Evolutionary conservation across 2,797 vertebrate genomes (phyloP).

Genomic region (Taeniopygia guttata): DNA sequence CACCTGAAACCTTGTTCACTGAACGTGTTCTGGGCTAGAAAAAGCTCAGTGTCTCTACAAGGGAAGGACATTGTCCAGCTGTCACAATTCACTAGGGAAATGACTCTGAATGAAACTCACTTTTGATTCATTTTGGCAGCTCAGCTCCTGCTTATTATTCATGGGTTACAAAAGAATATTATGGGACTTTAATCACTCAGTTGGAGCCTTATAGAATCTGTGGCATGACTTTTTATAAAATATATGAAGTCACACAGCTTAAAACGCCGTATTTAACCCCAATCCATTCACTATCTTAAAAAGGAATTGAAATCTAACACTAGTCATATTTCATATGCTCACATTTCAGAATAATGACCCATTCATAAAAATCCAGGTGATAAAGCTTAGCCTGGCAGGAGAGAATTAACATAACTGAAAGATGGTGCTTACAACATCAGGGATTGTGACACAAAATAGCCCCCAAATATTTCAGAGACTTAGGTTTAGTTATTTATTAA

Average conservation of each 20-base stretch:
- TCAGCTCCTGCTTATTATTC: conserved; percentile 47
- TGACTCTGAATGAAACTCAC: conserved; percentile 43
- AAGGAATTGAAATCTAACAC: neutral
- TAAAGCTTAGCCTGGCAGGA: neutral
- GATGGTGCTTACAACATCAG: neutral
- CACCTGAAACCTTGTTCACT: conserved; percentile 51
- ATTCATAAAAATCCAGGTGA: neutral
- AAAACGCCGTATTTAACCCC: neutral
- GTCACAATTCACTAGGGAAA: conserved; percentile 40
- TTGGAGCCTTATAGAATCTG: neutral
- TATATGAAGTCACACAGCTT: neutral
- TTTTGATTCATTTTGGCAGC: conserved; percentile 48
- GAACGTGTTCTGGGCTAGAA: conserved; percentile 26
- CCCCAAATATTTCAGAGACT: neutral
- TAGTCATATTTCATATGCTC: neutral
- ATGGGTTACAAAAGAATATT: conserved; percentile 35
- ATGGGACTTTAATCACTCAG: neutral
- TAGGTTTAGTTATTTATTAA: neutral
- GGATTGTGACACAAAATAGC: neutral
- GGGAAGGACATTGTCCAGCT: conserved; percentile 41
- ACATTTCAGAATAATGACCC: neutral
- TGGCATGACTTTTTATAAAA: neutral
- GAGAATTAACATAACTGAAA: neutral
- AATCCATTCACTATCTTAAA: neutral
- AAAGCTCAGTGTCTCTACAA: conserved; percentile 19